Evolutionary conservation across 2,888 invertebrate genomes (phyloP).

Genomic region (Beris chalybata): DNA sequence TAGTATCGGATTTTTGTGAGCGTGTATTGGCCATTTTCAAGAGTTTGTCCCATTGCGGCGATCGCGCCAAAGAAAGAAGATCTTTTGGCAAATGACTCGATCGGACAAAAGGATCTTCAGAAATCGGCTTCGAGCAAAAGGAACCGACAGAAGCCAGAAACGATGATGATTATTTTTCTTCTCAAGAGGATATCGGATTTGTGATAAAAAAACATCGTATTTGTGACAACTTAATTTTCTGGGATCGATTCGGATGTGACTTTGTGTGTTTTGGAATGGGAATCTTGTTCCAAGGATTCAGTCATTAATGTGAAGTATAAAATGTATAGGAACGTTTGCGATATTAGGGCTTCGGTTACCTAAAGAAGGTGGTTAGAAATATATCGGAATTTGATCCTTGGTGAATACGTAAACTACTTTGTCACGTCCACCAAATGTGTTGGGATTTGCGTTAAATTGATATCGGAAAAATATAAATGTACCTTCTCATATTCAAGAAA

Average conservation of each 20-base stretch:
- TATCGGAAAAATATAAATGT: too few species aligned
- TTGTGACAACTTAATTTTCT: constrained; percentile 31
- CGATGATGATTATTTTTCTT: constrained; percentile 25
- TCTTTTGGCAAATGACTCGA: constrained; percentile 30
- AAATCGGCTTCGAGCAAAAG: constrained; percentile 23
- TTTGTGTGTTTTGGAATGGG: background rate
- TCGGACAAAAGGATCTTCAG: constrained; percentile 28
- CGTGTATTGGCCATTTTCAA: constrained; percentile 11
- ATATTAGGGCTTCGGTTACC: too few species aligned
- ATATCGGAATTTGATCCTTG: too few species aligned
- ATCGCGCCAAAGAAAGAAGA: constrained; percentile 6
- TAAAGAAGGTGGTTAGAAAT: too few species aligned
- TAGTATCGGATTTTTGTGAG: constrained; percentile 1
- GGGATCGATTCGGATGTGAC: constrained; percentile 21
- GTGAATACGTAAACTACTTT: too few species aligned
- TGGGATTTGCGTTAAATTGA: too few species aligned
- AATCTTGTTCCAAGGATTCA: too few species aligned
- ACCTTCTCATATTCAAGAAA: too few species aligned
- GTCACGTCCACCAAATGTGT: too few species aligned
- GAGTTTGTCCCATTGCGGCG: constrained; percentile 29
- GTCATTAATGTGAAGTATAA: too few species aligned
- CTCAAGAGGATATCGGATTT: constrained; percentile 30
- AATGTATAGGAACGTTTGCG: too few species aligned
- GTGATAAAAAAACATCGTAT: background rate
- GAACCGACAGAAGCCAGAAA: constrained; percentile 31